Evolutionary conservation across 2,888 invertebrate species (phyloP), one percentile per base, ranked within the genome.

Genomic region (Patella pellucida): DNA sequence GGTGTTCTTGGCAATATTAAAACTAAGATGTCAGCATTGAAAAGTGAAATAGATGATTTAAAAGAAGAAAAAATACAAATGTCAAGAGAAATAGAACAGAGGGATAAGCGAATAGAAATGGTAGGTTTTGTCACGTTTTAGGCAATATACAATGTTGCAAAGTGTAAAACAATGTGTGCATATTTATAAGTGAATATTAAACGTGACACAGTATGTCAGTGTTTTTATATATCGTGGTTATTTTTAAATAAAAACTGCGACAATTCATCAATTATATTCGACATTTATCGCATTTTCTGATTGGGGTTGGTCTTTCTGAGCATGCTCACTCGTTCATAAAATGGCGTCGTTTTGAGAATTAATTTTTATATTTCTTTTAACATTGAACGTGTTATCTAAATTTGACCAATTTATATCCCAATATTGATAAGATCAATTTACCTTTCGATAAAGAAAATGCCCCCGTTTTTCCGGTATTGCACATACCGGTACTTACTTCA

Each of bases 111-210:
- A 71, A 71, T 51, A 51, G 11, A 50, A 41, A 51, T 51, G 50
- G 79, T 81, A 80, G 81, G 80, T 75, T 79, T 78, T 71, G 52
- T 69, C 68, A 51, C 68, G 68, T 62, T 68, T 62, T 68, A 72
- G 73, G 71, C 68, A 73, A 69, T 75, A 23, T 73, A 74, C 71
- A 51, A 71, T 74, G 56, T 67, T 69, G 31, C 54, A 68, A 51
- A 52, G 67, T 72, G 74, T 52, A 52, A 27, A 16, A 41, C 27
- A 4, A n/a, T 23, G 62, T 41, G 7, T 41, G 41, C 41, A 41
- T 41, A 41, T 41, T 41, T 41, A 41, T 41, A 9, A 9, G 41
- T 41, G 41, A 41, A 41, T 41, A 41, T 41, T 41, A 41, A 41
- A 41, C 9, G 41, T 41, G 41, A 41, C 41, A 7, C 7, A 7